A percentile compares a stretch with the other conserved stretches of the same genome.
Conservation (phyloP, 2,888 invertebrate species). For the Eristalis tenax region DNA sequence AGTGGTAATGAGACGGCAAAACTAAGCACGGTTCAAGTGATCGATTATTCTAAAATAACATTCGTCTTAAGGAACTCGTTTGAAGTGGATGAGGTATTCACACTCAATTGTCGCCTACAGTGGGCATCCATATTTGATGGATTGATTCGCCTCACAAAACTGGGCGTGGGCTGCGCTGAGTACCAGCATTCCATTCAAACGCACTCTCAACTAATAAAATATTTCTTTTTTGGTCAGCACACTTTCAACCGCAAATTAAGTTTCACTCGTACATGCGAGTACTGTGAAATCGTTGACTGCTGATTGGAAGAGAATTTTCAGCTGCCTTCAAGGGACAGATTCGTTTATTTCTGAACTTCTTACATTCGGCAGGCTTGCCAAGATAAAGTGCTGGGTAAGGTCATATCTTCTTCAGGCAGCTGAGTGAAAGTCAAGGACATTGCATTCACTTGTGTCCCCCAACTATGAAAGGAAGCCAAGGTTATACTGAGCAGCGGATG, state of each 20-base stretch:
- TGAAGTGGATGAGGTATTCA: slow-evolving; percentile 8
- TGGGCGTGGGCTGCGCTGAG: slow-evolving; percentile 6
- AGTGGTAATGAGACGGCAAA: background rate
- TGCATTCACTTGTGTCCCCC: slow-evolving; percentile 14
- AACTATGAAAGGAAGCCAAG: background rate
- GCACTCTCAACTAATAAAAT: background rate
- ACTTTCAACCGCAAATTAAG: background rate
- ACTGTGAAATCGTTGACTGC: background rate
- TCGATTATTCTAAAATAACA: background rate
- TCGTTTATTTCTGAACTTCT: background rate
- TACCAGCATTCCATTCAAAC: background rate
- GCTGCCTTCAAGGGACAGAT: background rate
- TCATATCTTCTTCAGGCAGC: background rate
- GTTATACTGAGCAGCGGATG: background rate
- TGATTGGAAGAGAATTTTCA: background rate
- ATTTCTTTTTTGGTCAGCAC: background rate
- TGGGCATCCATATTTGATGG: slow-evolving; percentile 10
- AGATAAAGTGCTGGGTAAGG: background rate
- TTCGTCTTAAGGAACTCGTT: background rate
- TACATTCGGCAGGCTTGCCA: background rate
- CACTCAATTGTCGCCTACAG: slow-evolving; percentile 25
- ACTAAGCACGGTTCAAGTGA: background rate
- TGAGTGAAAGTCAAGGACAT: slow-evolving; percentile 26
- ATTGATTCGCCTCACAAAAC: background rate
- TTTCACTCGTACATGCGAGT: no score